These are phyloP conservation scores for Planiliza haematocheilus DNA, from an alignment of 2,113 vertebrate species.

Conservation along the genomic window DNA sequence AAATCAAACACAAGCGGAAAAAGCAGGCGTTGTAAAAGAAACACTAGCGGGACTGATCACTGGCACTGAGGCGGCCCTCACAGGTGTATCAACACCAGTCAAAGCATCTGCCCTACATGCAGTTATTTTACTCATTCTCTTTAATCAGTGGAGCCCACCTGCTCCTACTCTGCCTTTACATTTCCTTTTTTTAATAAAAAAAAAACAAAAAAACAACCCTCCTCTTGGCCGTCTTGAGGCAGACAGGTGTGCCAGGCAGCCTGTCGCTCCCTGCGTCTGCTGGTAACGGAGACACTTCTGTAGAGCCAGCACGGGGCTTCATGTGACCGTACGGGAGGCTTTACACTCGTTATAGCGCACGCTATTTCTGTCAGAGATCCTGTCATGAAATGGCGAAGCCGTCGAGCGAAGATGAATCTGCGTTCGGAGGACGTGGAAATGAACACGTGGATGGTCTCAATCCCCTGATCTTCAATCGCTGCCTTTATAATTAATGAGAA, in stretches of 20 bases:
- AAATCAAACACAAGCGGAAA: constrained; percentile 36
- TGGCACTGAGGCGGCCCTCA: not conserved
- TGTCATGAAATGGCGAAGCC: constrained; percentile 10
- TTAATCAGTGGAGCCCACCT: constrained; percentile 73
- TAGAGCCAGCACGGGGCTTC: constrained; percentile 8
- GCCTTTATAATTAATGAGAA: not conserved
- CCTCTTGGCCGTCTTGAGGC: constrained; percentile 25
- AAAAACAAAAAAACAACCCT: not conserved
- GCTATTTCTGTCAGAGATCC: constrained; percentile 27
- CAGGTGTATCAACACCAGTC: constrained; percentile 52
- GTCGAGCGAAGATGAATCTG: constrained; percentile 9
- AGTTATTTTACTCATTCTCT: constrained; percentile 49
- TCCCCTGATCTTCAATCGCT: not conserved
- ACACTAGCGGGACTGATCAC: not conserved
- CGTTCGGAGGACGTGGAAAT: constrained; percentile 6
- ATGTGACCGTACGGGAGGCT: constrained; percentile 23
- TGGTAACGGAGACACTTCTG: constrained; percentile 34
- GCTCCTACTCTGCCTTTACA: constrained; percentile 45
- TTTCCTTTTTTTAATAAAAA: constrained; percentile 21
- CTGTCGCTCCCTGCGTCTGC: constrained; percentile 38
- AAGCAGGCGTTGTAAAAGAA: constrained; percentile 19
- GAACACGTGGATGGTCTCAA: not conserved
- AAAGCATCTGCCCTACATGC: constrained; percentile 44
- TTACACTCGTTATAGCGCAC: constrained; percentile 3
- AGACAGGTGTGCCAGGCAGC: constrained; percentile 59